These are phyloP conservation scores for Siphlonurus alternatus DNA, from an alignment of 2,888 invertebrate genomes.

Conservation along the genomic window DNA sequence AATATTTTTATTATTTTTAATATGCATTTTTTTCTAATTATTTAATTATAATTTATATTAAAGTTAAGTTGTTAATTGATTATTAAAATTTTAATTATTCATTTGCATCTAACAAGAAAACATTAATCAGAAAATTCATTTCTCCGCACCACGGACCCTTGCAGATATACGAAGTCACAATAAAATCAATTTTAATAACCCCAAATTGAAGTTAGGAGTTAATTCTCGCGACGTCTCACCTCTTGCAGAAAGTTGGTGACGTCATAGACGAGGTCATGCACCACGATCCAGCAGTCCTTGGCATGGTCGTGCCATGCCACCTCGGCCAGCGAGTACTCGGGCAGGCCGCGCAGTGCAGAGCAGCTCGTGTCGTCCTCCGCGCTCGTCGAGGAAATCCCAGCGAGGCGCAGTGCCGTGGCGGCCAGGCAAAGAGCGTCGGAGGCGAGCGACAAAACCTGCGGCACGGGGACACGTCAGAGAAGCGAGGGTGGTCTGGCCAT, in stretches of 20 bases:
- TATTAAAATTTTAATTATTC: too few relatives aligned
- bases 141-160: too few relatives aligned
- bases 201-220: background rate
- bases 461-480: too few relatives aligned
- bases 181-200: too few relatives aligned
- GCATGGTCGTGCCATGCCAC: slow-evolving; percentile 55
- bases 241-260: slow-evolving; percentile 55
- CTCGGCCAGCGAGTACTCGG: slow-evolving; percentile 37
- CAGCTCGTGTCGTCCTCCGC: background rate
- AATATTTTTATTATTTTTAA: too few relatives aligned
- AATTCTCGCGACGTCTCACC: slow-evolving; percentile 27
- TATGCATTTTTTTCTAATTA: too few relatives aligned
- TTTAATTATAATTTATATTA: too few relatives aligned
- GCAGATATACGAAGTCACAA: too few relatives aligned
- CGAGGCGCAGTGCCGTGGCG: slow-evolving; percentile 32
- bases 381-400: slow-evolving; percentile 26
- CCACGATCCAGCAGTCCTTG: slow-evolving; percentile 69
- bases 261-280: slow-evolving; percentile 74
- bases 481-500: too few relatives aligned
- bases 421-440: slow-evolving; percentile 12
- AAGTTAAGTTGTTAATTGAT: too few relatives aligned
- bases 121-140: too few relatives aligned
- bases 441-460: slow-evolving; percentile 27
- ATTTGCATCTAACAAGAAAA: too few relatives aligned
- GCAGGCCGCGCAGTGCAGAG: background rate